A percentile compares a stretch with the other conserved stretches of the same genome.
Conservation (phyloP, 2,113 vertebrate species). For the Rhea americana region DNA sequence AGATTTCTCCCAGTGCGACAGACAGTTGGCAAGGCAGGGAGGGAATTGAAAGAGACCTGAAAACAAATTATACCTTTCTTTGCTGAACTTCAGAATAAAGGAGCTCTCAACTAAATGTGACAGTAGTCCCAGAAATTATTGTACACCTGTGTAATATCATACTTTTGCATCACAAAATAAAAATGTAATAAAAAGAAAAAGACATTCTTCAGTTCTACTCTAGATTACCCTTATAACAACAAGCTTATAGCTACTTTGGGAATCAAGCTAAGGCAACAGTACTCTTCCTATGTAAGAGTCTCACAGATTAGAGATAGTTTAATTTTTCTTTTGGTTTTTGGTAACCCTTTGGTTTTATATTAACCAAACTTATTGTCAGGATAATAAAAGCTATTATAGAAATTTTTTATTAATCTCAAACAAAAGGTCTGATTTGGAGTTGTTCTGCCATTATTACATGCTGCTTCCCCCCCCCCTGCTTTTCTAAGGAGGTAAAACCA, state of each 20-base stretch:
- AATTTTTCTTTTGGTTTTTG: neutral
- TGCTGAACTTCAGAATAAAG: neutral
- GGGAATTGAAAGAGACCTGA: neutral
- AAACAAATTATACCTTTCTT: neutral
- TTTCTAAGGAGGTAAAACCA: neutral
- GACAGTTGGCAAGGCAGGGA: neutral
- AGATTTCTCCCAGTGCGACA: neutral
- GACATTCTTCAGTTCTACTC: neutral
- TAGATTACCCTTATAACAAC: accelerated
- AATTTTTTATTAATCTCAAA: neutral
- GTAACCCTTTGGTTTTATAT: neutral
- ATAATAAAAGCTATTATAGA: neutral
- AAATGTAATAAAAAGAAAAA: neutral
- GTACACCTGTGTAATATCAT: neutral
- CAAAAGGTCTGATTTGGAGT: neutral
- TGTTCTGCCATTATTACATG: neutral
- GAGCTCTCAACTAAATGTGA: neutral
- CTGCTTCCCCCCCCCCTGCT: neutral
- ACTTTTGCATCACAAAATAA: neutral
- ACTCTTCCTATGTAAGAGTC: neutral
- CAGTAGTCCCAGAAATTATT: neutral
- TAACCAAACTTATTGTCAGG: neutral
- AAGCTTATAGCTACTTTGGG: neutral
- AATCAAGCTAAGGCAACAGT: neutral
- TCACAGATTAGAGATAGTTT: neutral